phyloP scores from a whole-genome alignment of 2,888 invertebrate species.

The Clivina fossor region DNA sequence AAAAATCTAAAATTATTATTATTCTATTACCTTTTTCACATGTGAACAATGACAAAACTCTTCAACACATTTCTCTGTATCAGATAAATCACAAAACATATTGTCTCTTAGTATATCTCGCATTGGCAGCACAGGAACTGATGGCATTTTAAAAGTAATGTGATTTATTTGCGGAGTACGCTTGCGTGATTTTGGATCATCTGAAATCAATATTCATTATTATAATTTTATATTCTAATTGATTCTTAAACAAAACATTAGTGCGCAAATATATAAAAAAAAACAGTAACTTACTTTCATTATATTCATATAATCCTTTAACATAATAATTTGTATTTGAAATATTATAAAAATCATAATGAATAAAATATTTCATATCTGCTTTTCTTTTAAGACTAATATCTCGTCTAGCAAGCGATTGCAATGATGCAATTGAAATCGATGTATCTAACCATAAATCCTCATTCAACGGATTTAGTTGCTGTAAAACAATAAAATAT shows the following conservation, averaged over 20 bases:
- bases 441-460: constrained; percentile 65
- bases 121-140: constrained; percentile 71
- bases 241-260: no score
- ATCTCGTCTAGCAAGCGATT: constrained; percentile 64
- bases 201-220: constrained; percentile 50
- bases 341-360: constrained; percentile 84
- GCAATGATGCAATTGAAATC: constrained; percentile 68
- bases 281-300: constrained; percentile 60
- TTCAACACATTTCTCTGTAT: constrained; percentile 67
- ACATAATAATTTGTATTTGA: constrained; percentile 81
- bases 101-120: constrained; percentile 63
- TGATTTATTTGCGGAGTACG: constrained; percentile 87
- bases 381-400: constrained; percentile 63
- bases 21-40: constrained; percentile 66
- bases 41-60: constrained; percentile 85
- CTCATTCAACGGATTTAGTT: constrained; percentile 79
- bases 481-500: constrained; percentile 59
- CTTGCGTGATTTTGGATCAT: constrained; percentile 60
- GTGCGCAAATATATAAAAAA: neutral
- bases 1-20: no score
- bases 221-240: no score
- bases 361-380: constrained; percentile 80
- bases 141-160: constrained; percentile 76
- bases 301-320: constrained; percentile 70
- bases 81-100: constrained; percentile 75